Evolutionary conservation across 1,140 invertebrate species (phyloP), one percentile per base, ranked within the genome.

Genomic region (Heliconius hermathena): DNA sequence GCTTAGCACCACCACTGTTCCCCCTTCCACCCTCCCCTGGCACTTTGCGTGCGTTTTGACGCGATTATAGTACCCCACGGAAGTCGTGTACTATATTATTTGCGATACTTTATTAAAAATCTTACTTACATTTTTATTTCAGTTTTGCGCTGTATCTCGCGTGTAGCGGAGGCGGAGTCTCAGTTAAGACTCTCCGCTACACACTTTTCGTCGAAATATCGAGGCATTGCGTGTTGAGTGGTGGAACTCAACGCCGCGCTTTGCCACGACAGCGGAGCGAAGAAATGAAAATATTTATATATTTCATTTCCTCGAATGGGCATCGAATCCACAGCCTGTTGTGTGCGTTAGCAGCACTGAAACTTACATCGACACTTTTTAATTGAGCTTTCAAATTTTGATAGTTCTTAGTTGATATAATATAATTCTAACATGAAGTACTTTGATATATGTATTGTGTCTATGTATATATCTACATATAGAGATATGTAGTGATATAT

Each of bases 41-140:
- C 87, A 90, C 91, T 93, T 92, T 89, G 92, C 91, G 91, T 93
- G 91, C 91, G 91, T 93, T 94, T 93, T 94, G 91, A 94, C 92
- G 91, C 90, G 92, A 94, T 94, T 94, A 94, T 93, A 90, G 91
- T 93, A 92, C 90, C 90, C 89, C 84, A 86, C 77, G 89, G 91
- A 92, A 91, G 92, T 66, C 3, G 22, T 16, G 60, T 26, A 6
- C 89, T 91, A 93, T 93, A 92, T 93, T 93, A 90, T 93, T 92
- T 90, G 89, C 77, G 78, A 16, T 66, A 66, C 26, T 66, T 29
- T 66, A 66, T 66, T 66, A 26, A 66, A 66, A 66, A 66, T 16
- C 26, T 66, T 66, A 8, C 5, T 20, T 2, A 18, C 1, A 20
- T 52, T 52, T 52, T 20, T 52, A 36, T 52, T 20, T 9, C 4